Percentiles rank a stretch among this genome's conserved stretches.
Evolutionary conservation across 2,888 invertebrate genomes (phyloP).

Genomic region (Bibio marci): DNA sequence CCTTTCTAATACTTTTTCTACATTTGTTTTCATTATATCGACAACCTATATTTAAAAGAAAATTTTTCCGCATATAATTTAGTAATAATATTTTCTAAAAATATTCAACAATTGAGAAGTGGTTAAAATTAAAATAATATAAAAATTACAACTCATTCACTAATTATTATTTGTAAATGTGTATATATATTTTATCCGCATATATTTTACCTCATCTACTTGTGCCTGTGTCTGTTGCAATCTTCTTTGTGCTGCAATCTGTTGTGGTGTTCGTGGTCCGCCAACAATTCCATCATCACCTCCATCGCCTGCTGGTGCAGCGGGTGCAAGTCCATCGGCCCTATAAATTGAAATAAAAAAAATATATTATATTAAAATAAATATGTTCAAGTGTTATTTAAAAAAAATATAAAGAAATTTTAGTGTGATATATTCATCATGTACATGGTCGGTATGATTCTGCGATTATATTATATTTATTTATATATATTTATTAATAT

Average conservation of each 20-base stretch:
- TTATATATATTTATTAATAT: too few relatives aligned
- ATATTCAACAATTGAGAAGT: background rate
- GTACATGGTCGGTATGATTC: too few relatives aligned
- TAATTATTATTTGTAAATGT: too few relatives aligned
- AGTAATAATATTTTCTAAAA: background rate
- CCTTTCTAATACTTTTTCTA: slow-evolving; percentile 88
- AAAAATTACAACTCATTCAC: too few relatives aligned
- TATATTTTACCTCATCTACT: slow-evolving; percentile 66
- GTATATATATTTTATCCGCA: too few relatives aligned
- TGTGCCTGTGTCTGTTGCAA: slow-evolving; percentile 74
- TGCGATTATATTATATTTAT: too few relatives aligned
- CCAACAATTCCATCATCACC: slow-evolving; percentile 68
- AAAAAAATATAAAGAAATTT: too few relatives aligned
- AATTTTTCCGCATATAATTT: too few relatives aligned
- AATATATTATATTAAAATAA: background rate
- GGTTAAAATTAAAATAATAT: too few relatives aligned
- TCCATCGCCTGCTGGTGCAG: slow-evolving; percentile 40
- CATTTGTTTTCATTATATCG: slow-evolving; percentile 90
- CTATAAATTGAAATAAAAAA: background rate
- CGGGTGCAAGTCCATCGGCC: slow-evolving; percentile 44
- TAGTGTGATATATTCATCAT: too few relatives aligned
- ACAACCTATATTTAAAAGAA: slow-evolving; percentile 42
- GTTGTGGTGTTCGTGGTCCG: slow-evolving; percentile 70
- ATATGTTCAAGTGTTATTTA: too few relatives aligned
- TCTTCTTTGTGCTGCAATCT: slow-evolving; percentile 66